Evolutionary conservation across 2,888 invertebrate species (phyloP), one percentile per base, ranked within the genome.

Genomic region (Epirrhoe alternata): DNA sequence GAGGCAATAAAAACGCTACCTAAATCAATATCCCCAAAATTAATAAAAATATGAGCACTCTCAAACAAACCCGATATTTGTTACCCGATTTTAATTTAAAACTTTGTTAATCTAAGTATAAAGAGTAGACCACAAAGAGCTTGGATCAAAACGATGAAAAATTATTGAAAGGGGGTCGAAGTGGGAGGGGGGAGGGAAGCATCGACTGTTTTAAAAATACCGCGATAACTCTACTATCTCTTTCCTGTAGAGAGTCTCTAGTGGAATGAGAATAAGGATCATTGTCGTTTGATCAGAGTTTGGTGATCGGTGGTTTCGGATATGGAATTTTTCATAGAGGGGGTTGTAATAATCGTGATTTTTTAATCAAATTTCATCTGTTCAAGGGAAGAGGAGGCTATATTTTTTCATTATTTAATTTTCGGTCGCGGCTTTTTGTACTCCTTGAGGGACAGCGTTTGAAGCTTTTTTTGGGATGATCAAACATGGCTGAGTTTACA

Each of bases 321-420:
- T 82, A 72, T 74, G 72, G 75, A 77, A 81, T 85, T 81, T 80
- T 82, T 83, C 84, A 85, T 84, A 79, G 85, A 78, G 86, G 90
- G 90, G 87, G 87, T 79, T 84, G 92, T 91, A 93, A 93, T 93
- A 93, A 93, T 94, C 93, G 93, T 93, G 94, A 93, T 93, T 94
- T 94, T 93, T 94, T 94, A 94, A 94, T 94, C 93, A 94, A 93
- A 93, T 94, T 93, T 93, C 92, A 91, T 90, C 92, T 88, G 91
- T 88, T 89, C 87, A 90, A 90, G 90, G 91, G 89, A 89, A 90
- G 90, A 90, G 90, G 85, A 83, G 88, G 90, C 88, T 89, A 91
- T 92, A 92, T 92, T 92, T 93, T 92, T 92, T 92, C 92, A 92
- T 92, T 92, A 93, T 93, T 92, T 92, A 92, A 93, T 93, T 93